Evolutionary conservation across 2,797 vertebrate species (phyloP).

Genomic region (Catharus ustulatus): DNA sequence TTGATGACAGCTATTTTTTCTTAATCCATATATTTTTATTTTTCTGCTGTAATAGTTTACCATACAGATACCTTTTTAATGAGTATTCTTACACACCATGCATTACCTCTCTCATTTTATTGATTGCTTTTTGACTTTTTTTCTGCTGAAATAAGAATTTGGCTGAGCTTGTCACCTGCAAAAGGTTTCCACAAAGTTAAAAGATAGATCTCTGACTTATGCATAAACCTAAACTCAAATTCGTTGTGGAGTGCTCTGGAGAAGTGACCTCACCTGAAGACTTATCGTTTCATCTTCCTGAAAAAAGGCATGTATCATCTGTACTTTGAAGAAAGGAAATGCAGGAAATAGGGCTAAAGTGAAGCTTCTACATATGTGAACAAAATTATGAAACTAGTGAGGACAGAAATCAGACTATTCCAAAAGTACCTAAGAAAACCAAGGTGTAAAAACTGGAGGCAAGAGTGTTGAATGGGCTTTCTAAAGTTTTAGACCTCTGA

Average conservation of each 20-base stretch:
- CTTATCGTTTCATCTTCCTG: not conserved
- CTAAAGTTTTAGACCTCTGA: not conserved
- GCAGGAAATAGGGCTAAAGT: not conserved
- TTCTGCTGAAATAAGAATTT: not conserved
- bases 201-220: not conserved
- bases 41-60: not conserved
- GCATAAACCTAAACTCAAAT: not conserved
- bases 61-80: not conserved
- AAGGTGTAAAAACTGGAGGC: not conserved
- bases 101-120: not conserved
- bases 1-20: not conserved
- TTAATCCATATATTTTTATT: not conserved
- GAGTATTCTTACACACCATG: not conserved
- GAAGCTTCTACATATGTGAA: not conserved
- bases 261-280: not conserved
- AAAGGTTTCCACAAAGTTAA: not conserved
- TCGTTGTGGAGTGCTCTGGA: not conserved
- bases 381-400: not conserved
- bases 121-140: not conserved
- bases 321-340: not conserved
- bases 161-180: not conserved
- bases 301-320: not conserved
- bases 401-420: not conserved
- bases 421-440: not conserved
- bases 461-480: not conserved